Percentiles rank a stretch among this genome's conserved stretches.
These are phyloP conservation scores for Elephas maximus DNA, from an alignment of 2,113 vertebrate genomes.

Conservation along the genomic window DNA sequence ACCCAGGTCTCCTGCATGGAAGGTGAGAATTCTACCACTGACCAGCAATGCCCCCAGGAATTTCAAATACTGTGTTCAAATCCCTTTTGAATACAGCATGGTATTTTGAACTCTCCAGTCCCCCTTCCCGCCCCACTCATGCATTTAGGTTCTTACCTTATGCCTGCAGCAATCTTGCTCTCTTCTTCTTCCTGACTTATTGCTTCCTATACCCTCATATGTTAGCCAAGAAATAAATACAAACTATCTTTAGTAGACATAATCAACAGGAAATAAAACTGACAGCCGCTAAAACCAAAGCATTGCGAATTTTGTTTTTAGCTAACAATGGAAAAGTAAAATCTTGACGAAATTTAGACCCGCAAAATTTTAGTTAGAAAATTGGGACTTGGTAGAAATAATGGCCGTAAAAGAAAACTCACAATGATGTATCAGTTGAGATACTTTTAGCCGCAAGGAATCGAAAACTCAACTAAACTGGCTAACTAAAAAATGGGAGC, in stretches of 20 bases:
- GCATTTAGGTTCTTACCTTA: background rate
- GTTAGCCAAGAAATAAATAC: slow-evolving; percentile 12
- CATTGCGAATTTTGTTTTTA: background rate
- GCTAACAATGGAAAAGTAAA: background rate
- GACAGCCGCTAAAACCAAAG: background rate
- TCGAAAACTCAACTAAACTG: background rate
- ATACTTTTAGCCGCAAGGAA: slow-evolving; percentile 28
- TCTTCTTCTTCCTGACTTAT: background rate
- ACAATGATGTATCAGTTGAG: background rate
- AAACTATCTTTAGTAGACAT: background rate
- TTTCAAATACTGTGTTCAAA: background rate
- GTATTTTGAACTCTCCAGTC: background rate
- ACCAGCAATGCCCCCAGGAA: background rate
- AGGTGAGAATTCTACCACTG: background rate
- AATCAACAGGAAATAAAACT: slow-evolving; percentile 11
- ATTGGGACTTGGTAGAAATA: background rate
- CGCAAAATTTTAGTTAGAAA: background rate
- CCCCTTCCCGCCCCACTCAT: background rate
- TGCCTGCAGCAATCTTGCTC: background rate
- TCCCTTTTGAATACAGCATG: background rate
- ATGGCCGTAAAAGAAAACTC: background rate
- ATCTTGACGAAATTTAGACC: background rate
- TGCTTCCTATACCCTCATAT: background rate
- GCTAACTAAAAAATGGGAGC: background rate
- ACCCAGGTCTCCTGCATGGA: background rate